A percentile compares a stretch with the other conserved stretches of the same genome.
phyloP scores from a whole-genome alignment of 2,797 vertebrate genomes.

The Hydrolagus colliei region DNA sequence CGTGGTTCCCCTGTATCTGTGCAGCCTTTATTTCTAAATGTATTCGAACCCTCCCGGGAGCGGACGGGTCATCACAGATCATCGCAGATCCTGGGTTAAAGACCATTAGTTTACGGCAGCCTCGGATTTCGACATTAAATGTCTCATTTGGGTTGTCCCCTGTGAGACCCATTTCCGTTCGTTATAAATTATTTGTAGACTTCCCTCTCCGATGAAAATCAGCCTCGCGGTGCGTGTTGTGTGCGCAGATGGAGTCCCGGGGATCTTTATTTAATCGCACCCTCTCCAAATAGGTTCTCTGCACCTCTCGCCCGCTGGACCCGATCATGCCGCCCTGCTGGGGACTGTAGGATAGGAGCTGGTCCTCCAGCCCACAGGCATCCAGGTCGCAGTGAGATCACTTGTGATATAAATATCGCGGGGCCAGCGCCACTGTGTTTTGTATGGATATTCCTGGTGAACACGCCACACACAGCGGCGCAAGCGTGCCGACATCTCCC shows the following conservation, averaged over 20 bases:
- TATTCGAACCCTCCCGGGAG: slow-evolving; percentile 28
- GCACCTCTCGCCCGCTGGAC: slow-evolving; percentile 41
- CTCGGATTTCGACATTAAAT: neutral
- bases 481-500: slow-evolving; percentile 46
- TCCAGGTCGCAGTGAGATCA: slow-evolving; percentile 74
- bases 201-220: slow-evolving; percentile 28
- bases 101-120: slow-evolving; percentile 18
- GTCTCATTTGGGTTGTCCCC: slow-evolving; percentile 25
- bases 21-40: neutral
- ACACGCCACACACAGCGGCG: slow-evolving; percentile 44
- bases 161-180: neutral
- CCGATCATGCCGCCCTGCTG: slow-evolving; percentile 47
- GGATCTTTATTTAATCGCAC: slow-evolving; percentile 37
- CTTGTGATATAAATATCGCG: slow-evolving; percentile 82
- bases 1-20: too few relatives aligned
- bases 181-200: slow-evolving; percentile 36
- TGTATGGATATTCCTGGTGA: slow-evolving; percentile 57
- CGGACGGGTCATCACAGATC: slow-evolving; percentile 13
- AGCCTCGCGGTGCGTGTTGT: slow-evolving; percentile 53
- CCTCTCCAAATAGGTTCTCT: slow-evolving; percentile 31
- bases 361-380: slow-evolving; percentile 60
- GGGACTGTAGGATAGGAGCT: slow-evolving; percentile 44
- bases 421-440: slow-evolving; percentile 54
- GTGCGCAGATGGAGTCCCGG: slow-evolving; percentile 44
- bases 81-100: slow-evolving; percentile 22